These are phyloP conservation scores for Ylistrum balloti DNA, from an alignment of 1,140 invertebrate genomes.

Conservation along the genomic window DNA sequence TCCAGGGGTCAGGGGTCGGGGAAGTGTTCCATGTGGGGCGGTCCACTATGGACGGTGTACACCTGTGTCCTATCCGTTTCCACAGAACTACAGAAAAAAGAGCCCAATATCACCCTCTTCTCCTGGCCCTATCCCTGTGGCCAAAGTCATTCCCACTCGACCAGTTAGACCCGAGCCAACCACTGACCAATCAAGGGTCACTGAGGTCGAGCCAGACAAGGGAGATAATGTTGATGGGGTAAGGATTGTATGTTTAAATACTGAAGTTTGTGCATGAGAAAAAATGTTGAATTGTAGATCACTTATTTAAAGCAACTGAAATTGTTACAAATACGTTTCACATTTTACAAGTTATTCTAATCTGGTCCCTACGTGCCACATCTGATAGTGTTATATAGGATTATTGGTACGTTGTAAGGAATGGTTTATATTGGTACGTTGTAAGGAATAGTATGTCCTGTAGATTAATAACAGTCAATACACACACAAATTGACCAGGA, in stretches of 20 bases:
- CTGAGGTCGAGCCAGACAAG: conserved; percentile 45
- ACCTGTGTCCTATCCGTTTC: conserved; percentile 80
- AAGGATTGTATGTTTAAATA: not conserved
- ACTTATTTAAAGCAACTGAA: no score
- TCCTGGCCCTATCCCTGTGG: conserved; percentile 61
- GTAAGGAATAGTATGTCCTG: no score
- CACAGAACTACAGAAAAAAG: conserved; percentile 76
- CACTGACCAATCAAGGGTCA: not conserved
- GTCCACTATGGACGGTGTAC: conserved; percentile 86
- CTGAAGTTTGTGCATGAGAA: no score
- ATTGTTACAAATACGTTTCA: no score
- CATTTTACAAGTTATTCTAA: no score
- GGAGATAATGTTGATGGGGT: conserved; percentile 45
- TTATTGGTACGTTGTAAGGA: no score
- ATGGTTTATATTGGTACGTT: no score
- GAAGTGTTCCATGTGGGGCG: conserved; percentile 81
- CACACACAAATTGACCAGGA: no score
- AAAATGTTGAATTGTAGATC: not conserved
- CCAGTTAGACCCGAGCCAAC: not conserved
- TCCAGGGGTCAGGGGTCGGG: conserved; percentile 57
- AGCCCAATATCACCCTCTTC: conserved; percentile 1
- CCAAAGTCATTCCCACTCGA: conserved; percentile 57
- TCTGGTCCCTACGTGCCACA: no score
- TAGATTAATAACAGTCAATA: no score
- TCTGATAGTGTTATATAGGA: no score